phyloP scores from a whole-genome alignment of 2,113 vertebrate species.

The Caracal caracal region DNA sequence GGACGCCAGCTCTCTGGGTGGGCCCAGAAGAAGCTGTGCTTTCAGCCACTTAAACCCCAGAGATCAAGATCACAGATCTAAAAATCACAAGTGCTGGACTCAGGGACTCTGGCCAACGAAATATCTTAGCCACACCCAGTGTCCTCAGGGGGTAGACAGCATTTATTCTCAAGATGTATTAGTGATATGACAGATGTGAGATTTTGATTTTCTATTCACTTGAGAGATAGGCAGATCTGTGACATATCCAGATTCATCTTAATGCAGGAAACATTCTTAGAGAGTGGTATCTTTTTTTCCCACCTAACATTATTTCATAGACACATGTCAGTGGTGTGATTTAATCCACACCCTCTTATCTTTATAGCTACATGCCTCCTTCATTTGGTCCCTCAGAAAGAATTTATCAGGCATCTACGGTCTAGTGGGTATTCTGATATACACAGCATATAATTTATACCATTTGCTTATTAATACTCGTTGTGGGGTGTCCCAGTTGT shows the following conservation, averaged over 20 bases:
- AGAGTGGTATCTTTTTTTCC: background rate
- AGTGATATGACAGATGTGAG: background rate
- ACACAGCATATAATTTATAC: background rate
- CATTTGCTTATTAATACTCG: background rate
- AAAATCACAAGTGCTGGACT: conserved; percentile 47
- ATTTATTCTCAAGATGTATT: conserved; percentile 40
- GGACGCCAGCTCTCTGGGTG: conserved; percentile 54
- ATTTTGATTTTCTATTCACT: background rate
- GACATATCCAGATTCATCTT: background rate
- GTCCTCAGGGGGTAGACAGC: background rate
- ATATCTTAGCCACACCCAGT: conserved; percentile 24
- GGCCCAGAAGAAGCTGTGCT: background rate
- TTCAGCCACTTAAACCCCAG: conserved; percentile 31
- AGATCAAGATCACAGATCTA: conserved; percentile 61
- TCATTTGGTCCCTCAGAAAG: background rate
- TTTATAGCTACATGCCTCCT: background rate
- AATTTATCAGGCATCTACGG: background rate
- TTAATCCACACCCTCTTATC: conserved; percentile 6
- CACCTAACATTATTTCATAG: conserved; percentile 29
- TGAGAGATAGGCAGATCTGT: background rate
- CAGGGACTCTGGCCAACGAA: background rate
- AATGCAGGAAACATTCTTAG: background rate
- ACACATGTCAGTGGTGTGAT: background rate
- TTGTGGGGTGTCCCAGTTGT: background rate
- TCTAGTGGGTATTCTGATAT: background rate